A percentile compares a stretch with the other conserved stretches of the same genome.
Evolutionary conservation across 2,113 vertebrate genomes (phyloP).

Genomic region (Cranoglanis bouderius): DNA sequence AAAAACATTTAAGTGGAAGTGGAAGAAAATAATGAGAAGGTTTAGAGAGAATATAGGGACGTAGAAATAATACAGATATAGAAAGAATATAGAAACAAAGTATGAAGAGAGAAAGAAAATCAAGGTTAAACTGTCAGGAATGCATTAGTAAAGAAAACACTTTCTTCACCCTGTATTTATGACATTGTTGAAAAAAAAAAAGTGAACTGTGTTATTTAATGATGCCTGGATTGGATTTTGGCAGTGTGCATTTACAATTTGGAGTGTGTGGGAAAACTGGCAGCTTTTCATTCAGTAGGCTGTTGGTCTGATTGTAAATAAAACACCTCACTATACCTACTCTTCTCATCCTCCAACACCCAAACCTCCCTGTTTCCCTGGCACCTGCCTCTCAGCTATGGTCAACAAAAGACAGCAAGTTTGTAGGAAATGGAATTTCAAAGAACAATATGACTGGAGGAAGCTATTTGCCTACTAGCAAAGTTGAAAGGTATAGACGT

Average conservation of each 20-base stretch:
- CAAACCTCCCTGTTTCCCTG: not conserved
- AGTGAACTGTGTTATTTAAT: not conserved
- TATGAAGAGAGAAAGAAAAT: not conserved
- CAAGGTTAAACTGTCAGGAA: not conserved
- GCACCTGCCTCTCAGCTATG: slow-evolving; percentile 12
- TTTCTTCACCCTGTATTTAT: not conserved
- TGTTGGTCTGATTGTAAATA: slow-evolving; percentile 66
- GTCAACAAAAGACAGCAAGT: slow-evolving; percentile 25
- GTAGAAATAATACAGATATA: no score
- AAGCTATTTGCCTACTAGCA: not conserved
- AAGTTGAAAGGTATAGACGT: not conserved
- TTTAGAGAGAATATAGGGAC: not conserved
- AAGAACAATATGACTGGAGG: not conserved
- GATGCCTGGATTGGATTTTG: not conserved
- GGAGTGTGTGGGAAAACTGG: slow-evolving; percentile 25
- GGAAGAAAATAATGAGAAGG: not conserved
- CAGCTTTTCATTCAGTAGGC: slow-evolving; percentile 57
- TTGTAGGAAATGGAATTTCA: not conserved
- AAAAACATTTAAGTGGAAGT: not conserved
- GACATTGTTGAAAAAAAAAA: not conserved
- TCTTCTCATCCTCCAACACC: not conserved
- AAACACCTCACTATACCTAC: slow-evolving; percentile 49
- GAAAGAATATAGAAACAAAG: not conserved
- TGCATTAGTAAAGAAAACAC: not conserved
- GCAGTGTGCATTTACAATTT: not conserved